Percentiles rank a stretch among this genome's conserved stretches.
These are phyloP conservation scores for Andrena bicolor DNA, from an alignment of 2,888 invertebrate genomes.

Conservation along the genomic window DNA sequence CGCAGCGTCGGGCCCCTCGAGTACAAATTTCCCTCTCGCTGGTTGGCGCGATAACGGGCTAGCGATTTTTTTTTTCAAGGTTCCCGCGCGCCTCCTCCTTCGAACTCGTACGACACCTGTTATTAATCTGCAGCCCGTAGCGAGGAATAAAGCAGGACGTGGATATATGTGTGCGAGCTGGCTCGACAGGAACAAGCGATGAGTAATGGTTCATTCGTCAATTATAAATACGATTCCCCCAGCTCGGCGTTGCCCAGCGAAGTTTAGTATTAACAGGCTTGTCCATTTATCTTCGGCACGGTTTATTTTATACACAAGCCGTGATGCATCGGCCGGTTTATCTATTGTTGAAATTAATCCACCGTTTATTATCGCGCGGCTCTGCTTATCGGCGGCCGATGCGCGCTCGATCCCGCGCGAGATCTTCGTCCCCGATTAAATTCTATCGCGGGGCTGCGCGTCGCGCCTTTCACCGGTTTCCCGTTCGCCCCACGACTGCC, in stretches of 20 bases:
- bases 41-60: conserved; percentile 18
- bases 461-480: conserved; percentile 36
- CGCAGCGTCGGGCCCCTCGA: neutral
- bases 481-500: neutral
- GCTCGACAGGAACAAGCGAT: conserved; percentile 50
- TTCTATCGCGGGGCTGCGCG: conserved; percentile 24
- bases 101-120: conserved; percentile 18
- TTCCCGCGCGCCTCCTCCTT: conserved; percentile 24
- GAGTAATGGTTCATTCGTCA: conserved; percentile 70
- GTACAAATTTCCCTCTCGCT: conserved; percentile 30
- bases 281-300: conserved; percentile 62
- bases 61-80: neutral
- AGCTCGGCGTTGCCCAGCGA: conserved; percentile 27
- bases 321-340: conserved; percentile 51
- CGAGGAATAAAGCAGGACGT: conserved; percentile 14
- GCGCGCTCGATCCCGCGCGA: conserved; percentile 34
- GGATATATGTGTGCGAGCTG: conserved; percentile 34
- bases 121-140: conserved; percentile 46
- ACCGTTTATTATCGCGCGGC: conserved; percentile 55
- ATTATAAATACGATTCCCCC: conserved; percentile 70
- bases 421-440: conserved; percentile 16
- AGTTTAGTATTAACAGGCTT: conserved; percentile 61
- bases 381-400: conserved; percentile 40
- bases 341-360: conserved; percentile 67
- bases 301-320: conserved; percentile 66